phyloP scores from a whole-genome alignment of 1,140 invertebrate species.

The Tribolium madens region DNA sequence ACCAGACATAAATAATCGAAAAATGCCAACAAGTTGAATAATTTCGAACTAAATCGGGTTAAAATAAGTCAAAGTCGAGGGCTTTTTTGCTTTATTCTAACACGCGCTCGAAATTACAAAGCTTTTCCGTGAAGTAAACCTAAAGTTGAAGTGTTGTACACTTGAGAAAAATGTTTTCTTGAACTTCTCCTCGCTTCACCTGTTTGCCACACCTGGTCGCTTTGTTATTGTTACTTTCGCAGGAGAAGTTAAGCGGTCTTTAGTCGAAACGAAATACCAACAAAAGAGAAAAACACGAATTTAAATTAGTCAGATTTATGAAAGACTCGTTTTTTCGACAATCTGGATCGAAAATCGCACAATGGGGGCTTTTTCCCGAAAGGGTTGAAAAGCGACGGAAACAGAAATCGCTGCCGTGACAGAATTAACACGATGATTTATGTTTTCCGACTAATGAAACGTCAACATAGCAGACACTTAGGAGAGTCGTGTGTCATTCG shows the following conservation, averaged over 20 bases:
- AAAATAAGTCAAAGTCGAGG: not conserved
- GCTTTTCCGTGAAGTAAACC: not conserved
- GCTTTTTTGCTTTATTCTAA: not conserved
- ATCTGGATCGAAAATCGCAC: not conserved
- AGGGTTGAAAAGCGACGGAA: not conserved
- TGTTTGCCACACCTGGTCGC: slow-evolving; percentile 10
- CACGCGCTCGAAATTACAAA: slow-evolving; percentile 1
- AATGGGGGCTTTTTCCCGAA: not conserved
- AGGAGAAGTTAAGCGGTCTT: not conserved
- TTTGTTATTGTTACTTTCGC: slow-evolving; percentile 21
- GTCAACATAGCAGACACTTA: slow-evolving; percentile 17
- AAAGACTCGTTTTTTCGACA: no score
- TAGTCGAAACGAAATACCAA: not conserved
- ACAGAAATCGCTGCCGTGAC: slow-evolving; percentile 27
- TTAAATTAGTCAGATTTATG: not conserved
- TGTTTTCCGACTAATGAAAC: slow-evolving; percentile 24
- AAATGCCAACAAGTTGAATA: no score
- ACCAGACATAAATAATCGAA: not conserved
- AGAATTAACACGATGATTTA: slow-evolving; percentile 30
- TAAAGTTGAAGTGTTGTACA: slow-evolving; percentile 1
- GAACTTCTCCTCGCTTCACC: slow-evolving; percentile 1
- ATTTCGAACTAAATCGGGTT: no score
- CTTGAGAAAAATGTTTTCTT: slow-evolving; percentile 7
- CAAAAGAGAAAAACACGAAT: not conserved
- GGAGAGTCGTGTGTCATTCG: slow-evolving; percentile 16